Evolutionary conservation across 2,113 vertebrate genomes (phyloP), one percentile per base, ranked within the genome.

Genomic region (Sarotherodon lohbergeri): DNA sequence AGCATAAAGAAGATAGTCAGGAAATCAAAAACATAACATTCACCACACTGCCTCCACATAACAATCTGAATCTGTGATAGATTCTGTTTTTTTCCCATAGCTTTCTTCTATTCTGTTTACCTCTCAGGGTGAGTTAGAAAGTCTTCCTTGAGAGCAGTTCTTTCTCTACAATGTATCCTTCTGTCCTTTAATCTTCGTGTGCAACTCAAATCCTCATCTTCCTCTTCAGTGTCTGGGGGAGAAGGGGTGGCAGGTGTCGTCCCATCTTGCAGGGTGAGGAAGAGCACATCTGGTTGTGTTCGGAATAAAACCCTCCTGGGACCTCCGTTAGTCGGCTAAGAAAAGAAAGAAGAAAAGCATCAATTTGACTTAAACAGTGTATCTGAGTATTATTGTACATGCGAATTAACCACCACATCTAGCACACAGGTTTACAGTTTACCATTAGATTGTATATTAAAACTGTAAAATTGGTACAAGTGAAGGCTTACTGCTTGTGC

Each of bases 231-330:
- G 84, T 94, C 90, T 32, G 87, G 86, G 3, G 90, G 82, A 4
- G 81, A 90, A 7, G 46, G 81, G 14, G 50, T 66, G 29, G 46
- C 71, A 59, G 78, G 52, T 3, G 63, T 81, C 19, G 46, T 81
- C 34, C 94, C 91, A 22, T 93, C 91, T 59, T 90, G 92, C 55
- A 94, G 87, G 7, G 93, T 95, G 81, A 96, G 93, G 71, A 96
- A 87, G 4, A 94, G 92, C 16, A 97, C 93, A 66, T 97, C 96
- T 3, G 96, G 96, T 90, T 96, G 94, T 3, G 95, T 95, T 57
- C 92, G 95, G 87, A 97, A 97, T 19, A 97, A 94, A 79, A 97
- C 96, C 81, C 92, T 95, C 87, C 94, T 95, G 36, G 93, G 80
- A 16, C 92, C 93, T 6, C 90, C 89, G 1, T 92, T 85, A 11